Evolutionary conservation across 2,113 vertebrate genomes (phyloP), one percentile per base, ranked within the genome.

Genomic region (Pseudorhombus dupliciocellatus): DNA sequence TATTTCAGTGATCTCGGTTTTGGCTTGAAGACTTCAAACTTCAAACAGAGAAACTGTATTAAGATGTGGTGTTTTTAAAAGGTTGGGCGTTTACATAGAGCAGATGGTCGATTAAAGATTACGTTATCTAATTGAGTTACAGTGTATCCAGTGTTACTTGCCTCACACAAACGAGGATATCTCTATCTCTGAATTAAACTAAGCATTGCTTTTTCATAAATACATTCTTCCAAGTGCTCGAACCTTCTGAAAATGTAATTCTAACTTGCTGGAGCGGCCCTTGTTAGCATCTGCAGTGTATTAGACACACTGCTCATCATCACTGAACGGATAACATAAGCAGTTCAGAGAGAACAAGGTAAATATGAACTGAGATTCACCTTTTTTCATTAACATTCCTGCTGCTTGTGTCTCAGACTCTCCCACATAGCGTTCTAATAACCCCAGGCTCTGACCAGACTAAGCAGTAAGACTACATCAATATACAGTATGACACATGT

Each of bases 381-480:
- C 78, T 58, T 75, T 62, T 72, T 77, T 42, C 26, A 75, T 84
- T 34, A 70, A 75, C 75, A 82, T 88, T 84, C 70, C 63, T 72
- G n/a, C 31, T 46, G 26, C 65, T 30, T 31, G n/a, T 80, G 59
- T 73, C 62, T 20, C 34, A 21, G 52, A 62, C 20, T 62, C 24
- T 40, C 58, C 46, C 40, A 52, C 70, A 71, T 74, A 65, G 69
- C 46, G 58, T 0, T 80, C 59, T 62, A 81, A 73, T 80, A 77
- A 87, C 67, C 79, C 50, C n/a, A 46, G 53, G 61, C 67, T 57
- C 37, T 60, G 34, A 30, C 77, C 71, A 76, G 76, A 80, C 57
- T 57, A 75, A 63, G 67, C 79, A 83, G 55, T 71, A 64, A 78
- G 77, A 51, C 73, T 52, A 18, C 68, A 75, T 84, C 76, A 86